Percentiles rank a stretch among this genome's conserved stretches.
These are phyloP conservation scores for Aethes cnicana DNA, from an alignment of 2,888 invertebrate species.

Conservation along the genomic window DNA sequence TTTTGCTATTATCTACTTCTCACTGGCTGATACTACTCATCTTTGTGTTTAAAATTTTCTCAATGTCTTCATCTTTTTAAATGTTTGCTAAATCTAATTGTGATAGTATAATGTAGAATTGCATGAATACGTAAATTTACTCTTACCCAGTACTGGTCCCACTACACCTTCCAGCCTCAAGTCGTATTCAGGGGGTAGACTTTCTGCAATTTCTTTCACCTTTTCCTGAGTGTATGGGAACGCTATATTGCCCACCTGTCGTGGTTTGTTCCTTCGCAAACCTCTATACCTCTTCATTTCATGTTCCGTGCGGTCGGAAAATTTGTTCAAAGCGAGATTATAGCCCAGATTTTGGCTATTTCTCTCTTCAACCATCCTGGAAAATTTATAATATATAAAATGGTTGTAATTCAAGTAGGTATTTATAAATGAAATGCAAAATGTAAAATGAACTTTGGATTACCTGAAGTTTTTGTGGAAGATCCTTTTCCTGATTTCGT, in stretches of 20 bases:
- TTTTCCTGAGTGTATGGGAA: conserved; percentile 55
- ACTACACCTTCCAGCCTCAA: conserved; percentile 54
- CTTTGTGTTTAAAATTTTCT: no score
- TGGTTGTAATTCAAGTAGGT: no score
- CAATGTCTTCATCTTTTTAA: no score
- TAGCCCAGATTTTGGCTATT: conserved; percentile 55
- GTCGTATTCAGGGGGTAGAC: conserved; percentile 55
- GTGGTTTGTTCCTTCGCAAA: conserved; percentile 42
- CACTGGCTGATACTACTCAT: no score
- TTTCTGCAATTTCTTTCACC: conserved; percentile 38
- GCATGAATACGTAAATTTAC: no score
- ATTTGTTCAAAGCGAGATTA: conserved; percentile 58
- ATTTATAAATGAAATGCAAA: no score
- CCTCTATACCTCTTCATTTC: conserved; percentile 55
- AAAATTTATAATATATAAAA: no score
- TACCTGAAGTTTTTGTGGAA: conserved; percentile 27
- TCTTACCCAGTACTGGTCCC: conserved; percentile 55
- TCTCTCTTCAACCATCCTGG: conserved; percentile 46
- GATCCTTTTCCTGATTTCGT: conserved; percentile 45
- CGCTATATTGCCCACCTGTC: conserved; percentile 50
- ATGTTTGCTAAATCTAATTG: no score
- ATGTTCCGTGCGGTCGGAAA: conserved; percentile 58
- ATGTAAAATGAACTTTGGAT: neutral
- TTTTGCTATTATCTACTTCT: no score
- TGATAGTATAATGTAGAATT: neutral